A percentile compares a stretch with the other conserved stretches of the same genome.
Evolutionary conservation across 1,140 invertebrate species (phyloP).

Genomic region (Drosophila jambulina): DNA sequence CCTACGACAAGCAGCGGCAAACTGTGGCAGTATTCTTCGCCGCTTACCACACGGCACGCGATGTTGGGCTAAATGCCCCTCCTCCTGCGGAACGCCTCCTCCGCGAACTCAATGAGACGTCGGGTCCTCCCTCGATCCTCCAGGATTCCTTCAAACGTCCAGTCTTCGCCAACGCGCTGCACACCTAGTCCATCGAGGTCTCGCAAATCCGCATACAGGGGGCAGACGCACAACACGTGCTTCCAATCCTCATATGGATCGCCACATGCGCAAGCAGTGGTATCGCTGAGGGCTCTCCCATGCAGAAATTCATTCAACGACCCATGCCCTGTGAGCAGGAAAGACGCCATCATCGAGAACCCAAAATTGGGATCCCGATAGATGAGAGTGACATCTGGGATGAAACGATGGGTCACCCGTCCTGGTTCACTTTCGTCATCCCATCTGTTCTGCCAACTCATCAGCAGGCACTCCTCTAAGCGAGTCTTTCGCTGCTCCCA

Average conservation of each 20-base stretch:
- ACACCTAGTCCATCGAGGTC: conserved; percentile 7
- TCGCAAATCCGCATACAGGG: conserved; percentile 9
- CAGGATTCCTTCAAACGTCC: not conserved
- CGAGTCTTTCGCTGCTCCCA: too few species aligned
- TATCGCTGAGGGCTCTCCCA: not conserved
- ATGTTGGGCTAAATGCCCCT: not conserved
- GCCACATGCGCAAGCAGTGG: not conserved
- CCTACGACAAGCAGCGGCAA: not conserved
- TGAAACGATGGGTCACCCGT: conserved; percentile 8
- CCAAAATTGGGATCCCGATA: conserved; percentile 6
- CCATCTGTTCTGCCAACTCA: conserved; percentile 28
- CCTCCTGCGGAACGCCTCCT: not conserved
- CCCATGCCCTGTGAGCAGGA: not conserved
- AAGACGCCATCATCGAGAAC: conserved; percentile 12
- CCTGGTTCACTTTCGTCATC: too few species aligned
- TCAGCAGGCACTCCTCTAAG: too few species aligned
- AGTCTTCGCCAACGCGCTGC: too few species aligned
- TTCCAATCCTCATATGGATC: not conserved
- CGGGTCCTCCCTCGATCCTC: not conserved
- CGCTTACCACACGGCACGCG: not conserved
- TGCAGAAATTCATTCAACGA: conserved; percentile 1
- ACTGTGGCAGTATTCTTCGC: not conserved
- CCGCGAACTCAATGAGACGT: not conserved
- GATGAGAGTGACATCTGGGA: conserved; percentile 16
- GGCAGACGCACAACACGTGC: not conserved